Evolutionary conservation across 2,797 vertebrate species (phyloP), one percentile per base, ranked within the genome.

Genomic region (Chrysocyon brachyurus): DNA sequence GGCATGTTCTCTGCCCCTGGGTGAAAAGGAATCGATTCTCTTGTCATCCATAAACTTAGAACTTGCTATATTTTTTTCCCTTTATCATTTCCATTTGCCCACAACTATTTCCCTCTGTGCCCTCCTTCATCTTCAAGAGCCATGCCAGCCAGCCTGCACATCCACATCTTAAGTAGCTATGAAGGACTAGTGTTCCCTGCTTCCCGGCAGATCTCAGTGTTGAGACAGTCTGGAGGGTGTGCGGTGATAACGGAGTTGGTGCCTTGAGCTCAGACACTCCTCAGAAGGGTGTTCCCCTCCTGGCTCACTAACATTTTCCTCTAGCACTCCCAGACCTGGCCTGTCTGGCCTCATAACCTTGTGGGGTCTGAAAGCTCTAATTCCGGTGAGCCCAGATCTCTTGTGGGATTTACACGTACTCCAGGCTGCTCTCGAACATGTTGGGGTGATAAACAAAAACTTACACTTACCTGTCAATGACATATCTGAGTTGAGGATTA

Each of bases 21-120:
- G 97, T 97, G 97, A 95, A 97, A 83, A 97, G 59, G 93, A 98
- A 96, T 85, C 12, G 52, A 95, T 97, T 98, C 97, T 93, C 92
- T 98, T 97, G 97, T 97, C 95, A 95, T 72, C 96, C 78, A 9
- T 49, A 78, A 92, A 86, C 89, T 87, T 92, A 90, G 91, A 97
- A 91, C 24, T 52, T 24, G 16, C 94, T 90, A 10, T 64, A 36
- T 68, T 77, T 94, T 93, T 79, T 84, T 6, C n/a, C 33, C 77
- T 87, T 97, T 64, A 78, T 96, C 70, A 94, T 96, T 88, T 94
- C 70, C 21, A 77, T 82, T 87, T 57, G 57, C 46, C 83, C 89
- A 90, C 57, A 33, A 54, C 6, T 64, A 15, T 8, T 89, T 82
- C 61, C 24, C 73, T 46, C 46, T 10, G 31, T 26, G 14, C 8